Conservation (phyloP, 92 coral and sea anemone genomes). For the Diadumene lineata region DNA sequence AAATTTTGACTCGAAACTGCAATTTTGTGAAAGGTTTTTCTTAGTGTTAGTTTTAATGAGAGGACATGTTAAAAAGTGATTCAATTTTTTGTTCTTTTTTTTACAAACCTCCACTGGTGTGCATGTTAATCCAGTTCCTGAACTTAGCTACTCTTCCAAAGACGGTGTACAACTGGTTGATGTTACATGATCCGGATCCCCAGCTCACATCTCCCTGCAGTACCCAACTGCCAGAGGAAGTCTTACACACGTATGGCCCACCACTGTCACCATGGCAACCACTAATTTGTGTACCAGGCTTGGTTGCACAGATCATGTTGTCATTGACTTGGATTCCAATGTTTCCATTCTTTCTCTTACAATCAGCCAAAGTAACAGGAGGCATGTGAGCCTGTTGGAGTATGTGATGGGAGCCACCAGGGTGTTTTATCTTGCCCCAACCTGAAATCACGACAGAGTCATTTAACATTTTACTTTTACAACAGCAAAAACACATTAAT, state of each 20-base stretch:
- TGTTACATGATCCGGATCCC: conserved; percentile 58
- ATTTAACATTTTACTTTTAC: too few relatives aligned
- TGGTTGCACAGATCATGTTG: background rate
- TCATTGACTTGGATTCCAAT: background rate
- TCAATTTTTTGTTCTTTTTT: too few relatives aligned
- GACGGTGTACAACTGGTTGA: conserved; percentile 53
- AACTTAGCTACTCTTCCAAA: conserved; percentile 81
- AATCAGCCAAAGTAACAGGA: conserved; percentile 58
- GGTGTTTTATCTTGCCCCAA: conserved; percentile 88
- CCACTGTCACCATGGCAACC: conserved; percentile 92
- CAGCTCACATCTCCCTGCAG: conserved; percentile 83
- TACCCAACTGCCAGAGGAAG: conserved; percentile 57
- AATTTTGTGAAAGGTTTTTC: too few relatives aligned
- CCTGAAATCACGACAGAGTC: background rate
- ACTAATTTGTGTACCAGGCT: conserved; percentile 19
- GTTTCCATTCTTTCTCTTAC: conserved; percentile 47
- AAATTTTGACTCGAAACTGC: too few relatives aligned
- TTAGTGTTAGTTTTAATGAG: too few relatives aligned
- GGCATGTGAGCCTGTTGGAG: conserved; percentile 92
- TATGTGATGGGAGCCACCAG: conserved; percentile 80
- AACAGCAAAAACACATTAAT: too few relatives aligned
- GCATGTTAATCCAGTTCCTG: conserved; percentile 69
- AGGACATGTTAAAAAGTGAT: too few relatives aligned
- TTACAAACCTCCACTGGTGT: conserved; percentile 25
- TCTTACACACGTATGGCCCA: conserved; percentile 76